Conservation (phyloP, 2,888 invertebrate genomes). For the Sarcophaga caerulescens region DNA sequence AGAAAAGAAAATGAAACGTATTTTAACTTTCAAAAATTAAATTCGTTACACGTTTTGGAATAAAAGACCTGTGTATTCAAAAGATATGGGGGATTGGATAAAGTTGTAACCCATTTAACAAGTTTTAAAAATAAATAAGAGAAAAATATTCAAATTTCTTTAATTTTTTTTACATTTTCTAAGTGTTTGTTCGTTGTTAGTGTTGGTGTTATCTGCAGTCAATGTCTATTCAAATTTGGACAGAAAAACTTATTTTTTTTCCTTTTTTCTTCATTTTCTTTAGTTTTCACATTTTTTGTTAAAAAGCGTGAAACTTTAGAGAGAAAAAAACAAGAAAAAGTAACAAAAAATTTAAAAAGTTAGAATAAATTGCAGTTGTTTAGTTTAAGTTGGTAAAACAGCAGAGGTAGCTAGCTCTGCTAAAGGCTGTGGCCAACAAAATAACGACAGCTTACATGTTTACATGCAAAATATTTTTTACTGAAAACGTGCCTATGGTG, state of each 20-base stretch:
- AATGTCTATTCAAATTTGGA: conserved; percentile 8
- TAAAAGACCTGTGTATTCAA: background rate
- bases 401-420: background rate
- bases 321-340: background rate
- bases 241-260: conserved; percentile 28
- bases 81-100: conserved; percentile 4
- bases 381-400: conserved; percentile 4
- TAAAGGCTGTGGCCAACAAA: background rate
- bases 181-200: conserved; percentile 33
- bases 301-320: conserved; percentile 34
- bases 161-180: background rate
- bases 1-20: background rate
- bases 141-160: conserved; percentile 61
- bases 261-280: background rate
- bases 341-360: conserved; percentile 36
- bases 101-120: conserved; percentile 66
- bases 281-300: background rate
- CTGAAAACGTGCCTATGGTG: too few relatives aligned
- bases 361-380: conserved; percentile 27
- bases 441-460: background rate
- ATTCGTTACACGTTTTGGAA: background rate
- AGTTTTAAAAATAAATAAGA: conserved; percentile 56
- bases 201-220: conserved; percentile 11
- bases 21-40: background rate
- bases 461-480: background rate